Conservation (phyloP, 2,888 invertebrate species). For the Cephus rjabovi region DNA sequence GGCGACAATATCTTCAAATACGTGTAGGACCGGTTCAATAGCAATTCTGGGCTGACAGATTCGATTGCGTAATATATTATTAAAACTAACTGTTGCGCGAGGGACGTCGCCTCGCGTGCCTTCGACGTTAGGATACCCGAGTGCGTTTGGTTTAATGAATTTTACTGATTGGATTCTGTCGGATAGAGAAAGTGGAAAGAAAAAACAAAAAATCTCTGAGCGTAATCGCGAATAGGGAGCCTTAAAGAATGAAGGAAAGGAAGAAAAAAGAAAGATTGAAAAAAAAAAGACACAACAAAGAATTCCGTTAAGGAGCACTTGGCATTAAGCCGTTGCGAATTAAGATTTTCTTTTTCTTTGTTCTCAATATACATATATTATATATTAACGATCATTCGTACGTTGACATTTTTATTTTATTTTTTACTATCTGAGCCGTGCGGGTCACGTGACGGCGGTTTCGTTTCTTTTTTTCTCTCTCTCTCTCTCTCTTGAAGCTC, state of each 20-base stretch:
- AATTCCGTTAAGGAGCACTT: neutral
- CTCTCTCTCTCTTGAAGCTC: neutral
- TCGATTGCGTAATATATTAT: neutral
- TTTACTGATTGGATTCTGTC: neutral
- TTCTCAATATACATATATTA: neutral
- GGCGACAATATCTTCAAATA: constrained; percentile 50
- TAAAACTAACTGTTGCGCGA: neutral
- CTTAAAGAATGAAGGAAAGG: neutral
- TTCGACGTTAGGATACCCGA: neutral
- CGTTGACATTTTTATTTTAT: neutral
- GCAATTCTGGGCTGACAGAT: constrained; percentile 18
- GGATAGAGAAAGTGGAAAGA: neutral
- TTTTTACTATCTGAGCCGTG: neutral
- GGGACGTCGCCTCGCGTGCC: neutral
- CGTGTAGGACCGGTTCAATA: constrained; percentile 28
- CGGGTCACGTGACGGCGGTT: neutral
- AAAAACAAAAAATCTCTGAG: neutral
- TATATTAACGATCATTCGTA: neutral
- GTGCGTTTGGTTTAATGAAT: neutral
- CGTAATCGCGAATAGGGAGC: neutral
- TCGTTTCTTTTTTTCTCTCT: neutral
- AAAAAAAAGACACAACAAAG: constrained; percentile 8
- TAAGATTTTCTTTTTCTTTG: neutral
- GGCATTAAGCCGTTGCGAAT: neutral
- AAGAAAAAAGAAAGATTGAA: neutral